These are phyloP conservation scores for Alouatta palliata DNA, from an alignment of 2,113 vertebrate genomes.

Conservation along the genomic window DNA sequence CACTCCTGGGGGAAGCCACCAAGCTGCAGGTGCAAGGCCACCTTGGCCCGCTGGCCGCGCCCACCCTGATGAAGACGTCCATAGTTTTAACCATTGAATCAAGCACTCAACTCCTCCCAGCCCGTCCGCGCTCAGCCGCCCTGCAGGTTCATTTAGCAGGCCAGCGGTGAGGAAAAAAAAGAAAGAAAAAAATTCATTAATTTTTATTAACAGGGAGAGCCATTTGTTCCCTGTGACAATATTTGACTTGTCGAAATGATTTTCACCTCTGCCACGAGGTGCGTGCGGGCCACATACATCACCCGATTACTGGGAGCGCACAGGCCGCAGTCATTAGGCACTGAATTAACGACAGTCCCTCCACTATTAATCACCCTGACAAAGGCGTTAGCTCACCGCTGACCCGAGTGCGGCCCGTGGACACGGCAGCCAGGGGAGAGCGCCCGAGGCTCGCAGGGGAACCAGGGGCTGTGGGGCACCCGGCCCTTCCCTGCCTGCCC, in stretches of 20 bases:
- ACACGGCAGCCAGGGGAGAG: conserved; percentile 74
- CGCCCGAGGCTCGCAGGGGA: conserved; percentile 48
- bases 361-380: conserved; percentile 99
- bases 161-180: conserved; percentile 74
- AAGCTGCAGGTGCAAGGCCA: not conserved
- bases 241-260: conserved; percentile 98
- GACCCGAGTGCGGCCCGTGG: conserved; percentile 88
- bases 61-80: conserved; percentile 78
- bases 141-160: conserved; percentile 88
- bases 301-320: conserved; percentile 94
- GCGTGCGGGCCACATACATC: conserved; percentile 94
- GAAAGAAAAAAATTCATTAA: conserved; percentile 90
- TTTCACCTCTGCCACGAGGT: conserved; percentile 98
- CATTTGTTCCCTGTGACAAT: conserved; percentile 93
- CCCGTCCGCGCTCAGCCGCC: conserved; percentile 67
- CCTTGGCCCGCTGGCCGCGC: not conserved
- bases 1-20: not conserved
- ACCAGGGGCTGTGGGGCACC: not conserved
- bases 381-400: conserved; percentile 92
- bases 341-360: conserved; percentile 98
- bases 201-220: conserved; percentile 96
- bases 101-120: conserved; percentile 78
- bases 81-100: conserved; percentile 80
- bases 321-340: conserved; percentile 98
- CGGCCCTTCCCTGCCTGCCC: not conserved